phyloP scores from a whole-genome alignment of 2,113 vertebrate genomes.

The Synodontis membranacea region DNA sequence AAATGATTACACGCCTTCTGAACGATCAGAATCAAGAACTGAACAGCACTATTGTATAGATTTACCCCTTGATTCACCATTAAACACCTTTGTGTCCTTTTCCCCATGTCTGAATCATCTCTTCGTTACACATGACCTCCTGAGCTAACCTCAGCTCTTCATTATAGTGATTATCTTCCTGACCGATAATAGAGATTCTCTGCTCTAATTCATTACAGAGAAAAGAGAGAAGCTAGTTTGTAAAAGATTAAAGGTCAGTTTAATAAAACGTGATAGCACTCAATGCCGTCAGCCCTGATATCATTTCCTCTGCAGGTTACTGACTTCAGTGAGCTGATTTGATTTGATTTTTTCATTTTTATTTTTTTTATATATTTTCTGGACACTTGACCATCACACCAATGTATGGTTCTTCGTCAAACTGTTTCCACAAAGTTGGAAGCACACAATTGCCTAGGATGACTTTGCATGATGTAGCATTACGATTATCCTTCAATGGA shows the following conservation, averaged over 20 bases:
- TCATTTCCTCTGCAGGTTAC: background rate
- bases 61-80: background rate
- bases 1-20: background rate
- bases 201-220: constrained; percentile 15
- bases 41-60: background rate
- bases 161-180: constrained; percentile 10
- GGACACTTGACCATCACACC: too few species aligned
- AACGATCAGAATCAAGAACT: background rate
- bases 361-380: too few species aligned
- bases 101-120: background rate
- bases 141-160: background rate
- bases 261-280: constrained; percentile 17
- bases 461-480: too few species aligned
- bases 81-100: background rate
- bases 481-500: too few species aligned
- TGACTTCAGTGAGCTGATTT: background rate
- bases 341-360: too few species aligned
- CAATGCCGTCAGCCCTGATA: background rate
- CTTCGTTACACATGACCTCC: background rate
- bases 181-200: constrained; percentile 35
- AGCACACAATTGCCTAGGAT: too few species aligned
- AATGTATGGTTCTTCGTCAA: too few species aligned
- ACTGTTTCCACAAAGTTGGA: too few species aligned
- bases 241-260: constrained; percentile 1
- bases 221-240: constrained; percentile 22